phyloP scores from a whole-genome alignment of 2,888 invertebrate genomes.

The Macroteleia sp. region DNA sequence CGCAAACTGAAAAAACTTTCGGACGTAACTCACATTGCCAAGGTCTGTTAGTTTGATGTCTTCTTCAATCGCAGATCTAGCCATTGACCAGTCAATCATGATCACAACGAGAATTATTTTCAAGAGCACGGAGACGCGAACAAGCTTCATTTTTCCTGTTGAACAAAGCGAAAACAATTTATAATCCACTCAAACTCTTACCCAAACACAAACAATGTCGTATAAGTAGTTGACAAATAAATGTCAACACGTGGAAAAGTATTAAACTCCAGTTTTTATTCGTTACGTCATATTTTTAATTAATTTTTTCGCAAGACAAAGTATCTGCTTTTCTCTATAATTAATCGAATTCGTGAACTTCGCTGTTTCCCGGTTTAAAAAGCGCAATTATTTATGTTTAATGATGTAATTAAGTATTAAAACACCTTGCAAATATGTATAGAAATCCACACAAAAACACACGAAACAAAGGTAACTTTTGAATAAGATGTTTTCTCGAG shows the following conservation, averaged over 20 bases:
- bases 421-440: too few relatives aligned
- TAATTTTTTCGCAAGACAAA: neutral
- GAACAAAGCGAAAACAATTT: constrained; percentile 21
- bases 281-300: too few relatives aligned
- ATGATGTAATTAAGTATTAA: too few relatives aligned
- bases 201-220: too few relatives aligned
- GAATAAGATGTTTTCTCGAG: constrained; percentile 37
- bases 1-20: too few relatives aligned
- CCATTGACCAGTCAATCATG: constrained; percentile 52
- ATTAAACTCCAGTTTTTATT: too few relatives aligned
- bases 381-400: neutral
- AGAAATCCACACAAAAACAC: too few relatives aligned
- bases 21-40: constrained; percentile 44
- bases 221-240: too few relatives aligned
- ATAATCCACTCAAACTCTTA: neutral
- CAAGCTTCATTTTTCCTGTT: constrained; percentile 40
- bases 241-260: neutral
- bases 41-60: constrained; percentile 37
- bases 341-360: too few relatives aligned
- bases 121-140: constrained; percentile 27
- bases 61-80: constrained; percentile 29
- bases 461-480: constrained; percentile 7
- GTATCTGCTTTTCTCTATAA: too few relatives aligned
- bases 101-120: constrained; percentile 40
- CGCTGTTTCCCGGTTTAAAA: too few relatives aligned